Evolutionary conservation across 1,140 invertebrate species (phyloP), one percentile per base, ranked within the genome.

Genomic region (Batillaria attramentaria): DNA sequence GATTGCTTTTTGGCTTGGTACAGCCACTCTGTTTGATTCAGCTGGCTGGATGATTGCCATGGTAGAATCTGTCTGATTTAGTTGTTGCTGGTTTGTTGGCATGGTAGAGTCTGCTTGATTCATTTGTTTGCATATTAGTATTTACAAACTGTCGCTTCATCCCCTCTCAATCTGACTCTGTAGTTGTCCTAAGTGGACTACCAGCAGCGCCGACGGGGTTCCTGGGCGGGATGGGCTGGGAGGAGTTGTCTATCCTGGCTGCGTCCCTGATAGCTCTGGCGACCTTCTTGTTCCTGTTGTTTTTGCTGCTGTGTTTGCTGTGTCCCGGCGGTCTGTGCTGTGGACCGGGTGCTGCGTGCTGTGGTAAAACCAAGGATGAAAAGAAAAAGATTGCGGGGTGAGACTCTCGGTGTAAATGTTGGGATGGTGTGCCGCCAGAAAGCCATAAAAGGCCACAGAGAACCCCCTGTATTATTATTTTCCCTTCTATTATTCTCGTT

Each of bases 251-350:
- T 60, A 66, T 77, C 37, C 65, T 77, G 41, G 79, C 70, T 1
- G 75, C 74, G 33, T 50, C 77, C 8, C 62, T 78, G 0, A 73
- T 68, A 18, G 74, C 72, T 2, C 72, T 81, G 3, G 74, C 70
- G 28, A 18, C 78, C 1, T 81, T 81, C 70, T 50, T 81, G 20
- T 81, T 78, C 57, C 72, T 81, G 18, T 57, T 81, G n/a, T 78
- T 73, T 35, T 54, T 81, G 37, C 57, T 81, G 50, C 46, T 78
- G 41, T 81, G 74, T 60, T 39, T 62, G 13, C 37, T 81, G 16
- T 81, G 68, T 46, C 76, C 76, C 0, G 46, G 13, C 10, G 68
- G 79, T 1, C 28, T 76, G 16, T 77, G 79, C 60, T 78, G 79
- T 37, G 68, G 75, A 24, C 46, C 31, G 28, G 24, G 31, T 4